Base-by-base conservation (phyloP, 1,140 invertebrate species). In the Formica selysi region DNA sequence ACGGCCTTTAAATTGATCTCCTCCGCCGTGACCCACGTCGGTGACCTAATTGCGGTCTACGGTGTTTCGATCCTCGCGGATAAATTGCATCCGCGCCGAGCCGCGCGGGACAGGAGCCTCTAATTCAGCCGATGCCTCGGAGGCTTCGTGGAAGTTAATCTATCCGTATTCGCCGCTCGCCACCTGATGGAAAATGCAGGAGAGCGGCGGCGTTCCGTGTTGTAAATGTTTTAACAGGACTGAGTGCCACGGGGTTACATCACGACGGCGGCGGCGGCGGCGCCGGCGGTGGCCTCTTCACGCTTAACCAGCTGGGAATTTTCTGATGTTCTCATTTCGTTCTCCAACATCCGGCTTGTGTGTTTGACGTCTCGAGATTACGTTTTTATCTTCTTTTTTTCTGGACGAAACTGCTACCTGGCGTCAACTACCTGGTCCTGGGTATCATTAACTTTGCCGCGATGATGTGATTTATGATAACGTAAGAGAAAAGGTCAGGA, bases 11-110 rank as follows among this genome's bases (percentile, higher is more conserved):
- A 76, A 87, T 70, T 87, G 86, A 87, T 76, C 78, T 83, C 8
- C 85, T 54, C 57, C 86, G 7, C 19, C 44, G 41, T 61, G 74
- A 70, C 57, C 65, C 76, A 79, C 64, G 65, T 41, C 54, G 71
- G 29, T 86, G 85, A 87, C 78, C 87, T 59, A 87, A 87, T 88
- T 88, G 68, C 79, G 84, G 44, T 36, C 13, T n/a, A 26, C 32
- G 59, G 76, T 65, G 65, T 76, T 71, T 87, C 86, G 65, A 88
- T 88, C 86, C 41, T 62, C 13, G 59, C 26, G 62, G 44, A 76
- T 62, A 87, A 88, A 88, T 84, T 88, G 78, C 71, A 71, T 68
- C 70, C 51, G 38, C 7, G 26, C 48, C 44, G 76, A 32, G 38
- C 11, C 54, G 73, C 57, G 76, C 36, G 44, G 22, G 29, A 41